Conservation (phyloP, 1,140 invertebrate species). For the Drosophila punjabiensis region DNA sequence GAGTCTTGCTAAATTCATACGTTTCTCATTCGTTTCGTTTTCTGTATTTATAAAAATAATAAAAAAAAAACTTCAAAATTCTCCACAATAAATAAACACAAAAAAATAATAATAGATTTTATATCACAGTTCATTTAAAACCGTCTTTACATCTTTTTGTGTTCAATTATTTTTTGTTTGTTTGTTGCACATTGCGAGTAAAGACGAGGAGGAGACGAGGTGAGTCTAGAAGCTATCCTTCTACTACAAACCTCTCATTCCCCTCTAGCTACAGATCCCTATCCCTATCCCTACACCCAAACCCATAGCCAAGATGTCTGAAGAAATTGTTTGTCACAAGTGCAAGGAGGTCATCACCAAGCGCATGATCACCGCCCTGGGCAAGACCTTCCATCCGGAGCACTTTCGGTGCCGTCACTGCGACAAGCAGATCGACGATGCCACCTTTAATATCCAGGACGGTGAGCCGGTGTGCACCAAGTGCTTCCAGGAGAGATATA, state of each 20-base stretch:
- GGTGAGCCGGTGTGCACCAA: constrained; percentile 90
- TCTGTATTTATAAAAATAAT: constrained; percentile 34
- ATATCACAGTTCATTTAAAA: not conserved
- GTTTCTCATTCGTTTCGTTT: constrained; percentile 63
- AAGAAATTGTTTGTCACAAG: constrained; percentile 67
- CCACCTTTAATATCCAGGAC: constrained; percentile 90
- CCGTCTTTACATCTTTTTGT: not conserved
- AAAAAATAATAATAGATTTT: not conserved
- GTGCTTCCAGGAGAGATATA: constrained; percentile 90
- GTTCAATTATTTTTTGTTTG: constrained; percentile 22
- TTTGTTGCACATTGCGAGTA: not conserved
- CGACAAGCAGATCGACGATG: constrained; percentile 86
- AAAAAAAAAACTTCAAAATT: constrained; percentile 51
- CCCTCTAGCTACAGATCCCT: not conserved
- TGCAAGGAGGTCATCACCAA: constrained; percentile 80
- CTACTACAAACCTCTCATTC: fast-evolving
- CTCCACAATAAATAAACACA: constrained; percentile 27
- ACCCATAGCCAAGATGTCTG: constrained; percentile 36
- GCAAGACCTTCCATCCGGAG: constrained; percentile 99
- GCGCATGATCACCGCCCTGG: constrained; percentile 91
- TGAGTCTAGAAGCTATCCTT: not conserved
- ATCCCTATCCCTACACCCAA: not conserved
- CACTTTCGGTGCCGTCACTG: constrained; percentile 96
- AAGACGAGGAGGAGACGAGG: not conserved
- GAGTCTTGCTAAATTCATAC: constrained; percentile 80